Evolutionary conservation across 2,888 invertebrate genomes (phyloP), one percentile per base, ranked within the genome.

Genomic region (Metacarcinus magister): DNA sequence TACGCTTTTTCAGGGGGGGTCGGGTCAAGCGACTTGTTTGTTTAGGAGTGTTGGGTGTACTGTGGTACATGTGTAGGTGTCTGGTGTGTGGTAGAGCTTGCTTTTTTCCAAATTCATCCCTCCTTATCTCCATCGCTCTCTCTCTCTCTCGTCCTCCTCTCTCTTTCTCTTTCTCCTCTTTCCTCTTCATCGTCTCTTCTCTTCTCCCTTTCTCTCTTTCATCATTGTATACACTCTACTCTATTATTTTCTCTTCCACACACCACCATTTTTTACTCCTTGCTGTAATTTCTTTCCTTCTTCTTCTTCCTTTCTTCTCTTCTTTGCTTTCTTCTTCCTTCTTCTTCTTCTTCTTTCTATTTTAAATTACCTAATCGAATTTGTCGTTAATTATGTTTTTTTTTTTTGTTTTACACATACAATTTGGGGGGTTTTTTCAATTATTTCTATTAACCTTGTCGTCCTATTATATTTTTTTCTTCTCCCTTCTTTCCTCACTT

Each of bases 81-180:
- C 82, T 82, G 32, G 82, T 4, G 32, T 28, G 82, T 32, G 82
- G 28, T 82, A 10, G 82, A 4, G 32, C 67, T 82, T 82, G 82
- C 32, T 28, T 8, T 32, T 0, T 32, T 16, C 28, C 75, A 13
- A 7, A n/a, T n/a, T n/a, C n/a, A 13, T 19, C 16, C 10, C 48
- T 60, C 60, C 16, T 19, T 60, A 7, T 60, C 60, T 60, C 60
- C 16, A 7, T 60, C 60, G 5, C 89, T 43, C 89, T 43, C 43
- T 43, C 89, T 89, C 89, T 89, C 89, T 89, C 89, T 89, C 89
- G 10, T 32, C 28, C 89, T 89, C 32, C 89, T 89, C 32, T 89
- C 89, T 89, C 32, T 89, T 32, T 89, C 32, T 89, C 89, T 89
- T 16, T 89, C 89, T 89, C 89, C n/a, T n/a, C n/a, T n/a, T n/a